Evolutionary conservation across 2,113 vertebrate species (phyloP), one percentile per base, ranked within the genome.

Genomic region (Phalacrocorax pelagicus): DNA sequence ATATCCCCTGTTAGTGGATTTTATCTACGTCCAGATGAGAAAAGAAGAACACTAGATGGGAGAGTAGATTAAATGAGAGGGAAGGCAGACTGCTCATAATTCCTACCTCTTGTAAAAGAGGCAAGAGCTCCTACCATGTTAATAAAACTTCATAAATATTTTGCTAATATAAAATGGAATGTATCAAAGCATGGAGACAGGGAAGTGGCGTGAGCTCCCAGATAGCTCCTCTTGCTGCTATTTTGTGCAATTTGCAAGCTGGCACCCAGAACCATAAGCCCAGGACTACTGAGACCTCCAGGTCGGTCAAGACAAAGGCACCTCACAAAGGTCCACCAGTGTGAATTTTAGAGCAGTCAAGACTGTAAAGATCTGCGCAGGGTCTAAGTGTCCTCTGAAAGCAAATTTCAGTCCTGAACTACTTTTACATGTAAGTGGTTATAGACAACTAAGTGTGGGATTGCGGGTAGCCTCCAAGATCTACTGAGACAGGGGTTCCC

Each of bases 111-210:
- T 79, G 29, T 87, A 94, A 97, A 89, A 94, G 66, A 92, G 36
- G 40, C 62, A 65, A 77, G 66, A 95, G 78, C 63, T 66, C 81
- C 89, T 86, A 94, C 70, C 58, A 90, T 21, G 58, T 92, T 94
- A 88, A 82, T 94, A 95, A 95, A 92, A 82, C 81, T 92, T 94
- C 91, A 95, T 78, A 94, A 92, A 94, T 87, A 87, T 89, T 96
- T 96, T 92, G 92, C 51, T 92, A 91, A 94, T 85, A 86, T 70
- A 88, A 95, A 96, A 86, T 85, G 51, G 74, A 95, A 96, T 63
- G 13, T 59, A 32, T 67, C 90, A 51, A 52, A 86, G 82, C 82
- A 75, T 88, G 59, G 40, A 96, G 74, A 23, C 59, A 51, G 49
- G 11, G 8, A 81, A 81, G 52, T 36, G 38, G 72, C 2, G 7